These are phyloP conservation scores for Maylandia zebra DNA, from an alignment of 2,113 vertebrate genomes.

Conservation along the genomic window DNA sequence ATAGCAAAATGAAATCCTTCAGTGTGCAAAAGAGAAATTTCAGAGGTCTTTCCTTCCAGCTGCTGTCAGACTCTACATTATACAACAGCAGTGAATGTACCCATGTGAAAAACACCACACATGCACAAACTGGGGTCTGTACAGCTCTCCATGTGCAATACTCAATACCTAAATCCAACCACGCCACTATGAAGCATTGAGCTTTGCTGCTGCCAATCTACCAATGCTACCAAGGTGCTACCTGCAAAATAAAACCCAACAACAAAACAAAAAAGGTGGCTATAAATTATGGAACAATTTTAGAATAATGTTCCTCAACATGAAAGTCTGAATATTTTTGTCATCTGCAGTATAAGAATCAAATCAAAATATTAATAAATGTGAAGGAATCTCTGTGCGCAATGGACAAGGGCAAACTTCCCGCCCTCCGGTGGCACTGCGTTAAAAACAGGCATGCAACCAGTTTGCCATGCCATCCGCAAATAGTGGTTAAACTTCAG, in stretches of 20 bases:
- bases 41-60: background rate
- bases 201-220: background rate
- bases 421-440: background rate
- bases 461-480: background rate
- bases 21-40: background rate
- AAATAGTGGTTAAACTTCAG: background rate
- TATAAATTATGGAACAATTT: background rate
- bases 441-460: background rate
- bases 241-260: background rate
- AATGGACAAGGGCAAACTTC: background rate
- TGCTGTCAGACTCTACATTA: background rate
- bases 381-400: background rate
- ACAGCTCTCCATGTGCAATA: background rate
- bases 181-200: background rate
- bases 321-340: background rate
- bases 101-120: background rate
- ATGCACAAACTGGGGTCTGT: background rate
- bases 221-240: background rate
- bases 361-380: background rate
- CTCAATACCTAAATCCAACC: background rate
- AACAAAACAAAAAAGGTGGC: background rate
- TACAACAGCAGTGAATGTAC: background rate
- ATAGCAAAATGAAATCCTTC: background rate
- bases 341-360: background rate
- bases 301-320: background rate